Evolutionary conservation across 1,140 invertebrate species (phyloP), one percentile per base, ranked within the genome.

Genomic region (Lasioglossum baleicum): DNA sequence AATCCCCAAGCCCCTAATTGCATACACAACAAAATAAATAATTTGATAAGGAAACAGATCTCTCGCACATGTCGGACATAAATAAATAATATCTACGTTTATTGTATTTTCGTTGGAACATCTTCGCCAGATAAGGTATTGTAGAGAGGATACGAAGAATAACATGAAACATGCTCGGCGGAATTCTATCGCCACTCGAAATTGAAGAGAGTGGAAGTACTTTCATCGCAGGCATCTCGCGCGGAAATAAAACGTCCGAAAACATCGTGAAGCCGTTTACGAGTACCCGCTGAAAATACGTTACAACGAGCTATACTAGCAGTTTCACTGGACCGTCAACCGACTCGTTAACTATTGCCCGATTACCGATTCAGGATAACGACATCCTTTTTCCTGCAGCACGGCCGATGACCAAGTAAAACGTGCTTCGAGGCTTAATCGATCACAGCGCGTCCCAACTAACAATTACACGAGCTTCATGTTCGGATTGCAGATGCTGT

Each of bases 331-430:
- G 26, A 63, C 26, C 3, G 15, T 60, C 26, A 35, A 13, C 31
- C 26, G 7, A 7, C 6, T 44, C 26, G 8, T 5, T n/a, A 17
- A 48, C 13, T 68, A 31, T 17, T 6, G 4, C 0, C 51, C 48
- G 60, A 77, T 78, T 48, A 56, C 61, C 10, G 75, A 78, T 78
- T 42, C 68, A 51, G 22, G 60, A 64, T 63, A 72, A 72, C 56
- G 13, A 63, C 68, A 78, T 78, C 75, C 66, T 70, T 56, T n/a
- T 60, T 56, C 31, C 31, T 17, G 15, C 20, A 11, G 40, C 64
- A 26, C 26, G 20, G 20, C 20, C 40, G 42, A 53, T 20, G 75
- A 70, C 20, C 3, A 63, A 53, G 68, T 35, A 26, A n/a, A 0
- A 53, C 75, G 75, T 53, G 68, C 31, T 35, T 22, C 0, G 70